phyloP scores from a whole-genome alignment of 2,113 vertebrate species.

The Oenanthe melanoleuca region DNA sequence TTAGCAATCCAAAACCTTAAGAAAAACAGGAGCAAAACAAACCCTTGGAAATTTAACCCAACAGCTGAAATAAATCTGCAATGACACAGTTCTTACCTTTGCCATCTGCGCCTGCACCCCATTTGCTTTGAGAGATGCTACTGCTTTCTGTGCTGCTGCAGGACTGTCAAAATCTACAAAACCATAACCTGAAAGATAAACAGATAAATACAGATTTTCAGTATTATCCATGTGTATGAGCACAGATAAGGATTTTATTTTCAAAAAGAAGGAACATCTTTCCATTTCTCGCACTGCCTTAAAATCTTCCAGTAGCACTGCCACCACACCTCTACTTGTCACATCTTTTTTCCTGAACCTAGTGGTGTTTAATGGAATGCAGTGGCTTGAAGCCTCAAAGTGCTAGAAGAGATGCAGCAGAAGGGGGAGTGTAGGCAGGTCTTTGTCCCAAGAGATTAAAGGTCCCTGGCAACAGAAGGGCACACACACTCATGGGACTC shows the following conservation, averaged over 20 bases:
- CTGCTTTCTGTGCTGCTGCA: conserved; percentile 98
- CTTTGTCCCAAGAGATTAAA: neutral
- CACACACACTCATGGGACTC: accelerated
- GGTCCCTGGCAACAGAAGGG: neutral
- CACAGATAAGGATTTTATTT: neutral
- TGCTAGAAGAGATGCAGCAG: neutral
- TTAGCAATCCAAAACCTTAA: neutral
- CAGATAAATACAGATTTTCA: neutral
- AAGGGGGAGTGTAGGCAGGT: neutral
- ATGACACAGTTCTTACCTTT: conserved; percentile 81
- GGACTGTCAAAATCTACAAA: conserved; percentile 99
- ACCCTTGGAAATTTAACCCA: neutral
- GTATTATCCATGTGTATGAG: neutral
- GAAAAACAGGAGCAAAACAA: neutral
- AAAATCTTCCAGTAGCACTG: neutral
- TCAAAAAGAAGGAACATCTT: neutral
- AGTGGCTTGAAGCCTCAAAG: neutral
- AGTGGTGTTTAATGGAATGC: neutral
- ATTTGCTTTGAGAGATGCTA: conserved; percentile 95
- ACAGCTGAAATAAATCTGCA: neutral
- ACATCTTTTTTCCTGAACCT: neutral
- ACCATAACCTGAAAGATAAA: conserved; percentile 87
- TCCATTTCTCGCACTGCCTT: neutral
- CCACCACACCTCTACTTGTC: neutral
- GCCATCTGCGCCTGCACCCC: conserved; percentile 99